Evolutionary conservation across 2,888 invertebrate genomes (phyloP).

Genomic region (Amblyjoppa fuscipennis): DNA sequence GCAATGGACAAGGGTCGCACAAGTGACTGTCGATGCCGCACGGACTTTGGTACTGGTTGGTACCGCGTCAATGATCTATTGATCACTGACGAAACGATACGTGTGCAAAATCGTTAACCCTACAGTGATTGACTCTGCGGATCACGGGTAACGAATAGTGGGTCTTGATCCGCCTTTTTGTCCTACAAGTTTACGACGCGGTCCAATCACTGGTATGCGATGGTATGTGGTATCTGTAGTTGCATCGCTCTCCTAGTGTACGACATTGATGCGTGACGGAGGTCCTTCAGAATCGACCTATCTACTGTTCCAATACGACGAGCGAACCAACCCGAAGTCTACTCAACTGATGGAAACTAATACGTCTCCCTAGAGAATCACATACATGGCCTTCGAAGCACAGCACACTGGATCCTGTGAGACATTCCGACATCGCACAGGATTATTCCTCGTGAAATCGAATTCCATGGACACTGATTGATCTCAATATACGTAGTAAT

Average conservation of each 20-base stretch:
- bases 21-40: not conserved
- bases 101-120: not conserved
- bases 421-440: not conserved
- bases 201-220: not conserved
- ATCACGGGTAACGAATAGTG: not conserved
- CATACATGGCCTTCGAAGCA: not conserved
- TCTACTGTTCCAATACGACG: not conserved
- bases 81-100: not conserved
- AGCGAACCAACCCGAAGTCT: not conserved
- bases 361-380: not conserved
- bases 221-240: not conserved
- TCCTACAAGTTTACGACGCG: not conserved
- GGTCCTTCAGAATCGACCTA: not conserved
- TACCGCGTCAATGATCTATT: not conserved
- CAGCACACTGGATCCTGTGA: not conserved
- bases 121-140: not conserved
- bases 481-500: not conserved
- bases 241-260: not conserved
- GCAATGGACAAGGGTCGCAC: not conserved
- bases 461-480: not conserved
- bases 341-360: slow-evolving; percentile 4
- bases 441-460: not conserved
- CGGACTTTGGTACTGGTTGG: not conserved
- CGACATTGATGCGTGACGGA: not conserved
- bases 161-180: not conserved